Conservation (phyloP, 2,888 invertebrate genomes). For the Hydropsyche betteni region DNA sequence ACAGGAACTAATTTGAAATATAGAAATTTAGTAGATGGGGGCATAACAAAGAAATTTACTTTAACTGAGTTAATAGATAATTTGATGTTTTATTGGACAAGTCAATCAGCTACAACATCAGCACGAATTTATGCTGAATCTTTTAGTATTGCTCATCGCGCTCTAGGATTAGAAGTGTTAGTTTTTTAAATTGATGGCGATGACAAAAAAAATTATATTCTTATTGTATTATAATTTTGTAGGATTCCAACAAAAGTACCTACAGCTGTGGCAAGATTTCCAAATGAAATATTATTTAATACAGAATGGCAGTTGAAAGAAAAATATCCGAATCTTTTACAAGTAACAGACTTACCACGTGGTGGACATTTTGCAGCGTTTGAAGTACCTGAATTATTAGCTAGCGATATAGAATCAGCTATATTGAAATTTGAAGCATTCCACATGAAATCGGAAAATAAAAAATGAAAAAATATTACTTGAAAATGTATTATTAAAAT, state of each 20-base stretch:
- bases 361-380: conserved; percentile 91
- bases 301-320: conserved; percentile 69
- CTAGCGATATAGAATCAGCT: conserved; percentile 74
- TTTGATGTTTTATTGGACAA: conserved; percentile 67
- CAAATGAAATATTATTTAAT: conserved; percentile 71
- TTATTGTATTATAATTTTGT: conserved; percentile 51
- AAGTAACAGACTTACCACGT: conserved; percentile 69
- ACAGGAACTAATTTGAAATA: conserved; percentile 71
- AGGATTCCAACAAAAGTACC: conserved; percentile 77
- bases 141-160: conserved; percentile 56
- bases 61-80: conserved; percentile 63
- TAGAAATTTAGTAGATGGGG: conserved; percentile 69
- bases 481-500: not conserved
- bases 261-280: conserved; percentile 78
- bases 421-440: conserved; percentile 63
- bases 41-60: conserved; percentile 64
- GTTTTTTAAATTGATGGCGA: conserved; percentile 39
- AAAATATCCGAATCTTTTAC: conserved; percentile 74
- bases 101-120: conserved; percentile 63
- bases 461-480: not conserved
- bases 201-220: not conserved
- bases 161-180: conserved; percentile 56
- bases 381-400: conserved; percentile 77
- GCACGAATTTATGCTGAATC: conserved; percentile 71
- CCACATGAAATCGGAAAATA: conserved; percentile 36